phyloP scores from a whole-genome alignment of 2,797 vertebrate species.

The Remorina albescens region DNA sequence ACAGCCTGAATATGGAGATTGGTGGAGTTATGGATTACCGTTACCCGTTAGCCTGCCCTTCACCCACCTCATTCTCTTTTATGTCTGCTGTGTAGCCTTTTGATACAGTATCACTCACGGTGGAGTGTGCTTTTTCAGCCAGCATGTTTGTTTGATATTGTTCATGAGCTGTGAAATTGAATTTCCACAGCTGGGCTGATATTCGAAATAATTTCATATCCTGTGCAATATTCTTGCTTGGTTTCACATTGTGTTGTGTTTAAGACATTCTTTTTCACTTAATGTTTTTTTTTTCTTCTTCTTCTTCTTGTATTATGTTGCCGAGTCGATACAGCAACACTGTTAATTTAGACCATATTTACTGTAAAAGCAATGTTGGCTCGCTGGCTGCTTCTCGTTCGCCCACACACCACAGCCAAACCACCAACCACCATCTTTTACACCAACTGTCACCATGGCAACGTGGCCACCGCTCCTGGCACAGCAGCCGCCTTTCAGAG shows the following conservation, averaged over 20 bases:
- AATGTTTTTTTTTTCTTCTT: slow-evolving; percentile 27
- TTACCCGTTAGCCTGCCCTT: slow-evolving; percentile 74
- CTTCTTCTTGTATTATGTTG: neutral
- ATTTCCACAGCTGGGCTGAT: slow-evolving; percentile 77
- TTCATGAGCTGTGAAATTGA: slow-evolving; percentile 82
- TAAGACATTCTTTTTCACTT: slow-evolving; percentile 69
- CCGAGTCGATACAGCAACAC: slow-evolving; percentile 24
- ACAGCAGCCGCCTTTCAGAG: slow-evolving; percentile 47
- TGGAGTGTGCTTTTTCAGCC: slow-evolving; percentile 67
- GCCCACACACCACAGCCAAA: slow-evolving; percentile 65
- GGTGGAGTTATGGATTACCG: slow-evolving; percentile 64
- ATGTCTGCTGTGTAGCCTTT: slow-evolving; percentile 65
- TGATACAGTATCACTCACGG: slow-evolving; percentile 64
- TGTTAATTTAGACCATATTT: slow-evolving; percentile 60
- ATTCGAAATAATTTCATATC: slow-evolving; percentile 81
- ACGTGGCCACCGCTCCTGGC: slow-evolving; percentile 65
- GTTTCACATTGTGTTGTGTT: slow-evolving; percentile 70
- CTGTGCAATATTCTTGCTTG: slow-evolving; percentile 69
- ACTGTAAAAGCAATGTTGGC: slow-evolving; percentile 62
- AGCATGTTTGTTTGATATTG: slow-evolving; percentile 79
- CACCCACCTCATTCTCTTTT: slow-evolving; percentile 66
- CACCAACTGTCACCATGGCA: slow-evolving; percentile 69
- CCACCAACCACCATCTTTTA: slow-evolving; percentile 70
- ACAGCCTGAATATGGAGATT: slow-evolving; percentile 76
- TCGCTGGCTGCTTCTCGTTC: slow-evolving; percentile 43